Base-by-base conservation (phyloP, 2,888 invertebrate genomes). In the Apocheima hispidaria region DNA sequence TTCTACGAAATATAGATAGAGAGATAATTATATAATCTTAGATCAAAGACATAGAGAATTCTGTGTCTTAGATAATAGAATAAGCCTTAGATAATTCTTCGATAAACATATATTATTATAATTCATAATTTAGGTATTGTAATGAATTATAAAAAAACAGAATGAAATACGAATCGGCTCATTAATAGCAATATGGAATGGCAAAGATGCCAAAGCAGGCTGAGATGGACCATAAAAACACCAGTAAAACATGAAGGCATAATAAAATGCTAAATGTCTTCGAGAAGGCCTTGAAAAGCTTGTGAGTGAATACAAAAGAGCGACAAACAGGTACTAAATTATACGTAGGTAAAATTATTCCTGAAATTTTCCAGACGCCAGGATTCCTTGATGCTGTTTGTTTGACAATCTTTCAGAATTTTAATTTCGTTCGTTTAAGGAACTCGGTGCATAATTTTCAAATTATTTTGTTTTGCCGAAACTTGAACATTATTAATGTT, bases 241-340 rank as follows among this genome's bases (percentile, higher is more conserved):
- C 12, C 38, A 26, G 50, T 50, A 50, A 50, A 51, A 51, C n/a
- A 51, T 30, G 20, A 51, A 33, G 38, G 36, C 16, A 28, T 20
- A 40, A 51, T 40, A 51, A 51, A 51, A 40, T 40, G 5, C 12
- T 38, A 20, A 51, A 46, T 33, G 30, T 46, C 46, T 46, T 33
- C 30, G 20, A 21, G 33, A 40, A 16, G 23, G 2, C 38, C 51
- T 20, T 51, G 51, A 40, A 51, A 51, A 51, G 20, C 3, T 35
- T 20, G 23, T 26, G 23, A 51, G 20, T 30, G 40, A 51, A 51
- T 40, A 51, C 28, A 51, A 51, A 50, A 28, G 28, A n/a, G 38
- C 40, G 28, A 38, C 36, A 51, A 51, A 26, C 18, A 51, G 51
- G 51, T 38, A 14, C 40, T 40, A 40, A 51, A 51, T 51, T 40